phyloP scores from a whole-genome alignment of 2,888 invertebrate species.

The Ypsolopha scabrella region DNA sequence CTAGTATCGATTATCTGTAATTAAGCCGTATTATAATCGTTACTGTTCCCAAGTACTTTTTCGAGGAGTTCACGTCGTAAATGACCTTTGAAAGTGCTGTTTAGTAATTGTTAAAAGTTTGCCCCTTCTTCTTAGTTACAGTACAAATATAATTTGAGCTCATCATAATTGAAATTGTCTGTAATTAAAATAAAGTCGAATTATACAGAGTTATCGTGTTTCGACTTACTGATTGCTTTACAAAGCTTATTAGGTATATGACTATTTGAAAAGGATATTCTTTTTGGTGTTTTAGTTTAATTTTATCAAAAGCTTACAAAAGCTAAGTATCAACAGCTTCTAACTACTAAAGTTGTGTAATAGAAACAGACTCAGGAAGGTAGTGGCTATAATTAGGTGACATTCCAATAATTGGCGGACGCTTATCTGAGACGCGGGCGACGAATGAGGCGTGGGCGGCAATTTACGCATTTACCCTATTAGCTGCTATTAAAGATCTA shows the following conservation, averaged over 20 bases:
- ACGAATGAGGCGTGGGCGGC: constrained; percentile 7
- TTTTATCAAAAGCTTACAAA: too few relatives aligned
- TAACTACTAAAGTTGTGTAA: too few relatives aligned
- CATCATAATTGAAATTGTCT: constrained; percentile 36
- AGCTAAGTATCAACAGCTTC: too few relatives aligned
- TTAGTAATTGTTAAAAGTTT: constrained; percentile 44
- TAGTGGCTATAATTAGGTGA: constrained; percentile 38
- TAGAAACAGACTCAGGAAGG: too few relatives aligned
- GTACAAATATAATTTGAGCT: constrained; percentile 24
- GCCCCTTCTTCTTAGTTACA: constrained; percentile 30
- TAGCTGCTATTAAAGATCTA: constrained; percentile 20
- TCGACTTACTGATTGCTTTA: too few relatives aligned
- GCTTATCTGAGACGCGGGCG: background rate
- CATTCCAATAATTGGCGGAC: background rate
- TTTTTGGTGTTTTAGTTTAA: too few relatives aligned
- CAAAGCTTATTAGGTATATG: too few relatives aligned
- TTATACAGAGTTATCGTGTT: too few relatives aligned
- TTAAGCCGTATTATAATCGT: constrained; percentile 44
- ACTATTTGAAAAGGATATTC: too few relatives aligned
- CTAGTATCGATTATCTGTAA: constrained; percentile 43
- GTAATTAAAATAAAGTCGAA: constrained; percentile 31
- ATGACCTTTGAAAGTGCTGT: constrained; percentile 16
- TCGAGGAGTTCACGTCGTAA: constrained; percentile 34
- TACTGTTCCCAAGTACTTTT: constrained; percentile 43
- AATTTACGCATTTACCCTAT: constrained; percentile 23